Evolutionary conservation across 1,140 invertebrate genomes (phyloP), one percentile per base, ranked within the genome.

Genomic region (Tetragnatha versicolor): DNA sequence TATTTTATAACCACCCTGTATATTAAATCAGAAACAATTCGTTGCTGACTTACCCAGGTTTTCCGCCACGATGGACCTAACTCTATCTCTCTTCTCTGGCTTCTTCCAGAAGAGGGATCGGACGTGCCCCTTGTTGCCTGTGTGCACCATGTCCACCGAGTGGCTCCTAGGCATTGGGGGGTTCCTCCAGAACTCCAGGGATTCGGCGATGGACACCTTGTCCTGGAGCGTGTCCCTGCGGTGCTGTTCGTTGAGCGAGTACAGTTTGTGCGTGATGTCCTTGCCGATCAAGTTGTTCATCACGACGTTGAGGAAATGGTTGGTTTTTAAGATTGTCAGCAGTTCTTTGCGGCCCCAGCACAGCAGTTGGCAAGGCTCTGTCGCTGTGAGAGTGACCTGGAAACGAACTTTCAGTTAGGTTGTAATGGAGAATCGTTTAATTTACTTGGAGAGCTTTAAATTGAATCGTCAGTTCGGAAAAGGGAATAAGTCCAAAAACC

Each of bases 211-310:
- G 2, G 61, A 72, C 12, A 25, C 17, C 0, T 70, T 35, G n/a
- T 12, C 55, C 5, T 33, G 47, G 0, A 27, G 27, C 12, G 31
- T 10, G 25, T 47, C 49, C 35, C 42, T 58, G 20, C 79, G 47
- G 39, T 81, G 85, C 79, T 91, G 89, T 83, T 94, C 92, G 84
- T 93, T 93, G 66, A 93, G 88, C 45, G 92, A 92, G 84, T 94
- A 94, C 80, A 94, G 86, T 85, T 95, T 94, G 82, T 92, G 90
- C 2, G 93, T 94, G 83, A 95, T 93, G 84, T 95, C 93, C 86
- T 94, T 93, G 45, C 91, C 93, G 85, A 94, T 92, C 70, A 95
- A 88, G 83, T 90, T 91, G 83, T 92, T 89, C 51, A 94, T 87
- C 20, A 94, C 90, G 53, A 90, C 89, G 83, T 91, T 90, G 70